Conservation (phyloP, 2,113 vertebrate genomes). For the Narcine bancroftii region DNA sequence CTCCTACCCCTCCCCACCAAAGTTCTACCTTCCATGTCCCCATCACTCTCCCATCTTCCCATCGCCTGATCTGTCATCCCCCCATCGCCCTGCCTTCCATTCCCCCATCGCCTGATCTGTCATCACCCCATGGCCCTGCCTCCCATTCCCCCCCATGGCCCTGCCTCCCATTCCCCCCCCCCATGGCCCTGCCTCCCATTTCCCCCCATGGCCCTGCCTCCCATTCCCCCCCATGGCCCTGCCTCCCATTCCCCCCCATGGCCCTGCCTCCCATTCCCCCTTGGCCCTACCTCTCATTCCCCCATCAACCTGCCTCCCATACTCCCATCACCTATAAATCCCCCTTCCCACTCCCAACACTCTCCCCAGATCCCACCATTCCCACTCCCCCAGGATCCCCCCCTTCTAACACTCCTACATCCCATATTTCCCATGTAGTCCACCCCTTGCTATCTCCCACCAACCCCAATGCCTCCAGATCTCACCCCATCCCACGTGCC, state of each 20-base stretch:
- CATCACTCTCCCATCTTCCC: not conserved
- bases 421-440: no score
- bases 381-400: no score
- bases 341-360: no score
- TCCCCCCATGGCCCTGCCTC: fast-evolving
- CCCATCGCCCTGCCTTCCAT: not conserved
- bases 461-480: not conserved
- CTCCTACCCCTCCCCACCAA: not conserved
- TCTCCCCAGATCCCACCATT: not conserved
- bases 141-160: not conserved
- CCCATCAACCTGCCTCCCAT: no score
- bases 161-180: not conserved
- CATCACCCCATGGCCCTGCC: fast-evolving
- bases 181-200: not conserved
- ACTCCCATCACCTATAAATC: not conserved
- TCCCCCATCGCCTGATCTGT: not conserved
- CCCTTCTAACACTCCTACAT: not conserved
- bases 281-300: not conserved
- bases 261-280: not conserved
- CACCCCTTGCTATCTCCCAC: no score
- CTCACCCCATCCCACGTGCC: no score
- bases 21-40: slow-evolving; percentile 21
- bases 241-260: not conserved
- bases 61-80: not conserved
- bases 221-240: not conserved